Percentiles rank a stretch among this genome's conserved stretches.
Evolutionary conservation across 2,888 invertebrate species (phyloP).

Genomic region (Brachynemurus nebulosus): DNA sequence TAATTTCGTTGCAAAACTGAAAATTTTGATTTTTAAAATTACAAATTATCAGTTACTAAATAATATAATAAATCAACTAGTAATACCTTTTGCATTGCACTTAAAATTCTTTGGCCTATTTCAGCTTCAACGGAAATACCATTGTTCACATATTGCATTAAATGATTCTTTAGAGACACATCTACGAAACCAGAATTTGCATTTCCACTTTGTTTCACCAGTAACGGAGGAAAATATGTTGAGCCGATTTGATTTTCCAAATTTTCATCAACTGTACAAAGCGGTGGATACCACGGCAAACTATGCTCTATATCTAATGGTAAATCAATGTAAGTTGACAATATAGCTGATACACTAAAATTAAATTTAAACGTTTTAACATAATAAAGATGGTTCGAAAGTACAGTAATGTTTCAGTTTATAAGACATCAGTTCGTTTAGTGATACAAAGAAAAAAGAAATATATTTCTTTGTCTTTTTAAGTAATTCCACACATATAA

Average conservation of each 20-base stretch:
- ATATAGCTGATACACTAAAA: slow-evolving; percentile 35
- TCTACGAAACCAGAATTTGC: slow-evolving; percentile 16
- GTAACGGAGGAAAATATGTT: slow-evolving; percentile 28
- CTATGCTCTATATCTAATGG: slow-evolving; percentile 45
- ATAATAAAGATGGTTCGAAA: not conserved
- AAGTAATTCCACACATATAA: too few relatives aligned
- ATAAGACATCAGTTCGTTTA: too few relatives aligned
- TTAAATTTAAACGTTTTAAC: too few relatives aligned
- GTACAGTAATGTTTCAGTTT: too few relatives aligned
- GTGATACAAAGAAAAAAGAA: too few relatives aligned
- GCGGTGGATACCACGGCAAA: slow-evolving; percentile 65
- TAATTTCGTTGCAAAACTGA: too few relatives aligned
- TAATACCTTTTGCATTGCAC: slow-evolving; percentile 49
- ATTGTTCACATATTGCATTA: slow-evolving; percentile 28
- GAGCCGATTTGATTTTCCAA: slow-evolving; percentile 22
- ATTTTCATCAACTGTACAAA: slow-evolving; percentile 36
- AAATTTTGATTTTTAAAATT: not conserved
- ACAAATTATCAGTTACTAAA: not conserved
- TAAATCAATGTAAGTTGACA: slow-evolving; percentile 49
- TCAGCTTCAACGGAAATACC: slow-evolving; percentile 45
- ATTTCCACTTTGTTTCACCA: slow-evolving; percentile 21
- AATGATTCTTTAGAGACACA: slow-evolving; percentile 22
- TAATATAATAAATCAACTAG: not conserved
- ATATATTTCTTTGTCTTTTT: too few relatives aligned
- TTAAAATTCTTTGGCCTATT: slow-evolving; percentile 62